phyloP scores from a whole-genome alignment of 2,113 vertebrate genomes.

The Axis porcinus region DNA sequence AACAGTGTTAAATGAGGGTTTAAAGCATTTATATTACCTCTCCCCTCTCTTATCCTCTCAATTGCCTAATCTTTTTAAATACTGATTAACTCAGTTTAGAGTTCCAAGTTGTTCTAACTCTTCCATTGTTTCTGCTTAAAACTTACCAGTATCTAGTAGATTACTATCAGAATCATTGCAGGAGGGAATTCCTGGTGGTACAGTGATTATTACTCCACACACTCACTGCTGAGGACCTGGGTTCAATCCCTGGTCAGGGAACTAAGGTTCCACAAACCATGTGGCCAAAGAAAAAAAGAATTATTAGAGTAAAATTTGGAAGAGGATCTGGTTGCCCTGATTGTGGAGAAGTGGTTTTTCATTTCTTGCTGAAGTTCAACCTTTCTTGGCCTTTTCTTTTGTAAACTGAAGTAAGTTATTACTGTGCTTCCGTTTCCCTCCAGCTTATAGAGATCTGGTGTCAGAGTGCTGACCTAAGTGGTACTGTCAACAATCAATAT shows the following conservation, averaged over 20 bases:
- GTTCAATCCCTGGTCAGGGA: neutral
- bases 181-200: neutral
- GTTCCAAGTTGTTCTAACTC: neutral
- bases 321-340: neutral
- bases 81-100: neutral
- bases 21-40: neutral
- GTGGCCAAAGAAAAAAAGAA: fast-evolving
- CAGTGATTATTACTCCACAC: neutral
- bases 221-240: neutral
- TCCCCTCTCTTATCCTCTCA: neutral
- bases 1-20: neutral
- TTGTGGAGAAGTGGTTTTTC: neutral
- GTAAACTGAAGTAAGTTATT: neutral
- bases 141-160: neutral
- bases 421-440: neutral
- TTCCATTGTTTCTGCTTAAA: neutral
- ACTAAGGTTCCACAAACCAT: neutral
- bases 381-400: neutral
- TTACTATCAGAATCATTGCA: neutral
- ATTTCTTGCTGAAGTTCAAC: neutral
- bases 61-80: neutral
- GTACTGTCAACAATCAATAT: neutral
- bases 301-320: neutral
- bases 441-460: neutral
- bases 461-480: neutral